Base-by-base conservation (phyloP, 1,140 invertebrate species). In the Drosophila ercepeae region DNA sequence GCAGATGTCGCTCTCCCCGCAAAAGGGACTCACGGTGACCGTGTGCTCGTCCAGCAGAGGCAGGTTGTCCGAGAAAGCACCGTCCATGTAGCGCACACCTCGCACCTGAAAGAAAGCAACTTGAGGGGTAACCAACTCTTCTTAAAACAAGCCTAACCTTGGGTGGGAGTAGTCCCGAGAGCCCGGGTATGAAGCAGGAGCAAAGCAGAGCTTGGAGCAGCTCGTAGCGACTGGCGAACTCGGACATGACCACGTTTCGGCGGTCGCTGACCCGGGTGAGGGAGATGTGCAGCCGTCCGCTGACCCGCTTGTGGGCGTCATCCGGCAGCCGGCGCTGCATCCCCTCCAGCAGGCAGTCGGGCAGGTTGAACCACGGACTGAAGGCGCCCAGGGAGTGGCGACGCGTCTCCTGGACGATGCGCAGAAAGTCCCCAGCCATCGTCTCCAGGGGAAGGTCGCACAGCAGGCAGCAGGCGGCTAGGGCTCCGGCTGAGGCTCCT, bases 1-100 rank as follows among this genome's bases (percentile, higher is more conserved):
- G 92, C 98, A 99, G 73, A 99, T 99, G 91, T 99, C 98, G 88
- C 95, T 97, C 91, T 99, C 98, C 0, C 99, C 99, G 86, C 97
- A 97, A 92, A 99, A 99, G 0, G 99, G 99, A 88, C 97, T 98
- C 16, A 99, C 97, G 0, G 98, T 99, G 58, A 99, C 96, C 0
- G 99, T 99, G 84, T 98, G 95, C 89, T 97, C 96, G 91, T 99
- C 97, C 9, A 99, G 91, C 1, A 96, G 95, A 0, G 98, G 98
- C 69, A 99, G 92, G 93, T 99, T 99, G 82, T 99, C 96, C 52
- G 97, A 98, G 84, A 99, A 96, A 3, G 98, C 98, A 29, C 99
- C 99, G 91, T 99, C 99, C 93, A 99, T 97, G 90, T 99, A 99
- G 14, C 97, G 93, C 29, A 96, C 95, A 18, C 98, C 98, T 78